Evolutionary conservation across 2,113 vertebrate species (phyloP), one percentile per base, ranked within the genome.

Genomic region (Phocoena phocoena): DNA sequence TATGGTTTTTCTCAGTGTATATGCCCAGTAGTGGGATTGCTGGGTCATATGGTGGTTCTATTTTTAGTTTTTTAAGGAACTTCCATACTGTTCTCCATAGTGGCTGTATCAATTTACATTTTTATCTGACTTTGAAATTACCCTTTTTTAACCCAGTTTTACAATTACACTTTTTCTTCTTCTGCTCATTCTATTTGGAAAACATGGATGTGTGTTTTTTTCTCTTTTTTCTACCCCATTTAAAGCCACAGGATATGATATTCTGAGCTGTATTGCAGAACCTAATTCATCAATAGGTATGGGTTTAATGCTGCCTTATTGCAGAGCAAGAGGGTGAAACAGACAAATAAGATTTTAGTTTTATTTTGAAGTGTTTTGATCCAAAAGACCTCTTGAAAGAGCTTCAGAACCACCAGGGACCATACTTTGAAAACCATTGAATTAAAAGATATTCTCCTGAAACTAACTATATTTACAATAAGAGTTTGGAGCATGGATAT

Each of bases 41-140:
- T 53, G 50, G 50, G 50, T 53, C 14, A 0, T 53, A 53, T 53
- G 50, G 50, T 5, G 15, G 50, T 15, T 53, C 50, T 53, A 53
- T 15, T 53, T 53, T 53, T 53, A 53, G 41, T 41, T 41, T 41
- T 41, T 41, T 41, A 41, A 41, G 50, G 50, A 53, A 53, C 15
- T 15, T 53, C 50, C 50, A 53, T 53, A 53, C 15, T 53, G 15
- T 17, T 53, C 50, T 17, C 50, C 50, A 53, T 53, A 53, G 5
- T 53, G 50, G 15, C 50, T 53, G 50, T 17, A 53, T 53, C 50
- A 53, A 53, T 53, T 53, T 53, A 53, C 50, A 53, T 93, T 95
- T 90, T 85, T 85, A 97, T 74, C 28, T 88, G 44, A 84, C 53
- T 81, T 93, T 85, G 47, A 71, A 92, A 62, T 88, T 74, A 58